A percentile compares a stretch with the other conserved stretches of the same genome.
Evolutionary conservation across 2,888 invertebrate species (phyloP).

Genomic region (Lasius platythorax): DNA sequence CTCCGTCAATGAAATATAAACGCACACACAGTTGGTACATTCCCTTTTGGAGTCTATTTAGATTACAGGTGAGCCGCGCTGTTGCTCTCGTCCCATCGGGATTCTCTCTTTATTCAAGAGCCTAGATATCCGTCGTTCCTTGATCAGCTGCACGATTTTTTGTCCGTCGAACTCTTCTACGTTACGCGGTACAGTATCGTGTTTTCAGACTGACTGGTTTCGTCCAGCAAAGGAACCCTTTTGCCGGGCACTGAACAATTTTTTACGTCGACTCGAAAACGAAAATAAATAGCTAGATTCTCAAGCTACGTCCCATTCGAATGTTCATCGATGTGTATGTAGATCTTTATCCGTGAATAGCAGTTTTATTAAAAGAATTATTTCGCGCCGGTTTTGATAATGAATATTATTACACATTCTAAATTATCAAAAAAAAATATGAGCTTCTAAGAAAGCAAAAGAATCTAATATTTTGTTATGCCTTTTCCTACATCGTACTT

Average conservation of each 20-base stretch:
- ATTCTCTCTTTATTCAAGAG: conserved; percentile 57
- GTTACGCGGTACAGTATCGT: not conserved
- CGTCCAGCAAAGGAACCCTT: not conserved
- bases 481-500: no score
- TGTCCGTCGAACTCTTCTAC: not conserved
- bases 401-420: not conserved
- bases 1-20: conserved; percentile 9
- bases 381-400: not conserved
- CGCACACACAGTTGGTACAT: conserved; percentile 19
- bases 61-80: conserved; percentile 61
- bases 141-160: conserved; percentile 46
- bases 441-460: no score
- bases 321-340: not conserved
- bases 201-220: not conserved
- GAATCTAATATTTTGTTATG: no score
- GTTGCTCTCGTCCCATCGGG: conserved; percentile 59
- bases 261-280: not conserved
- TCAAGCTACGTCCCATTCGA: not conserved
- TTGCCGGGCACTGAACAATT: not conserved
- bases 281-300: not conserved
- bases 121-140: conserved; percentile 1
- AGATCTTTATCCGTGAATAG: not conserved
- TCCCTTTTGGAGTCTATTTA: conserved; percentile 32
- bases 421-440: not conserved
- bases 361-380: no score